phyloP scores from a whole-genome alignment of 2,888 invertebrate genomes.

The Plemyria rubiginata region DNA sequence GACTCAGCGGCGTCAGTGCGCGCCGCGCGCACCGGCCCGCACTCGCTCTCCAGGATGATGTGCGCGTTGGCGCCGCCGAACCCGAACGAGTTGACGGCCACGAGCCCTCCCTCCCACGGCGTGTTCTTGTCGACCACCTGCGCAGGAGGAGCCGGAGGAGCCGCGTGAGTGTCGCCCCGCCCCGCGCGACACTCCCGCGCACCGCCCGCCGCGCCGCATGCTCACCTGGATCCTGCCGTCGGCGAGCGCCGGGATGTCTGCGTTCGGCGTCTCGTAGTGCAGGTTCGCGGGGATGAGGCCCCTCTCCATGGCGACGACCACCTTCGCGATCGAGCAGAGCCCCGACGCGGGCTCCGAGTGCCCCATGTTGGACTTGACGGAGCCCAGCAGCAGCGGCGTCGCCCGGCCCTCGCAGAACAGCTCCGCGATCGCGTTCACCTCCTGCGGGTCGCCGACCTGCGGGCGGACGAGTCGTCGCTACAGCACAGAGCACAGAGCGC shows the following conservation, averaged over 20 bases:
- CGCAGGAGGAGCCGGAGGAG: conserved; percentile 5
- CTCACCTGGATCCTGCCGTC: conserved; percentile 83
- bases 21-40: conserved; percentile 82
- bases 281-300: conserved; percentile 96
- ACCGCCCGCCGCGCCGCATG: background rate
- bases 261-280: conserved; percentile 94
- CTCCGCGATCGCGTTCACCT: conserved; percentile 97
- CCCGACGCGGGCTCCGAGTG: conserved; percentile 98
- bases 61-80: conserved; percentile 99
- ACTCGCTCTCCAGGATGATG: conserved; percentile 92
- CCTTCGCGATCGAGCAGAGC: conserved; percentile 95
- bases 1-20: conserved; percentile 62
- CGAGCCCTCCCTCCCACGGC: conserved; percentile 95
- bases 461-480: background rate
- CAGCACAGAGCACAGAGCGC: no score
- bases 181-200: no score
- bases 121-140: conserved; percentile 92
- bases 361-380: conserved; percentile 99
- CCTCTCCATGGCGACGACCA: conserved; percentile 95
- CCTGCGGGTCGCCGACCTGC: conserved; percentile 98
- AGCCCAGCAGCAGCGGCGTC: conserved; percentile 94
- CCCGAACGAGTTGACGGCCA: conserved; percentile 98
- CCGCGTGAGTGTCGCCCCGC: no score
- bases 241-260: conserved; percentile 94
- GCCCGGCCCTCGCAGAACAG: conserved; percentile 94